A percentile compares a stretch with the other conserved stretches of the same genome.
phyloP scores from a whole-genome alignment of 2,113 vertebrate genomes.

The Noturus placidus region DNA sequence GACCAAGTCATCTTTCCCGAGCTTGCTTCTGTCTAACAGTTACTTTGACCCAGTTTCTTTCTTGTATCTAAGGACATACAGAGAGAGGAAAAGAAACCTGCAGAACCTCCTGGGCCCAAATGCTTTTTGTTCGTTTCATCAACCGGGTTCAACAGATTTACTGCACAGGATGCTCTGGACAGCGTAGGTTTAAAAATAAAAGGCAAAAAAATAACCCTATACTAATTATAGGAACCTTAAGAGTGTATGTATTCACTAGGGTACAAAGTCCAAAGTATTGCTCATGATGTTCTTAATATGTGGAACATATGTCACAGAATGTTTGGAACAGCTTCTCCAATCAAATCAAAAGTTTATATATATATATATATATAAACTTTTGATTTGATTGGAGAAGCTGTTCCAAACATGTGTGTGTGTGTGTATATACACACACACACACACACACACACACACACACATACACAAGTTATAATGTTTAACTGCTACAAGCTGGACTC shows the following conservation, averaged over 20 bases:
- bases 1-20: background rate
- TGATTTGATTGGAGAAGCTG: too few relatives aligned
- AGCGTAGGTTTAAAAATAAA: background rate
- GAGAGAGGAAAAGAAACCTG: background rate
- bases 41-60: background rate
- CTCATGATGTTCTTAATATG: background rate
- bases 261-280: background rate
- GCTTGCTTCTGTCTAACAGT: background rate
- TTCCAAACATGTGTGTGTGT: too few relatives aligned
- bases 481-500: background rate
- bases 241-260: background rate
- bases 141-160: conserved; percentile 41
- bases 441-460: too few relatives aligned
- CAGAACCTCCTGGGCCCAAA: background rate
- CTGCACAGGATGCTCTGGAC: conserved; percentile 16
- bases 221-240: background rate
- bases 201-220: background rate
- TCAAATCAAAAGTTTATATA: background rate
- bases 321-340: background rate
- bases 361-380: too few relatives aligned
- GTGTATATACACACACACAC: too few relatives aligned
- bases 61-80: background rate
- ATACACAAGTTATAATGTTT: too few relatives aligned
- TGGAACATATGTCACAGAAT: background rate
- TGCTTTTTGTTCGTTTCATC: conserved; percentile 40